Base-by-base conservation (phyloP, 2,797 vertebrate genomes). In the Limosa lapponica region DNA sequence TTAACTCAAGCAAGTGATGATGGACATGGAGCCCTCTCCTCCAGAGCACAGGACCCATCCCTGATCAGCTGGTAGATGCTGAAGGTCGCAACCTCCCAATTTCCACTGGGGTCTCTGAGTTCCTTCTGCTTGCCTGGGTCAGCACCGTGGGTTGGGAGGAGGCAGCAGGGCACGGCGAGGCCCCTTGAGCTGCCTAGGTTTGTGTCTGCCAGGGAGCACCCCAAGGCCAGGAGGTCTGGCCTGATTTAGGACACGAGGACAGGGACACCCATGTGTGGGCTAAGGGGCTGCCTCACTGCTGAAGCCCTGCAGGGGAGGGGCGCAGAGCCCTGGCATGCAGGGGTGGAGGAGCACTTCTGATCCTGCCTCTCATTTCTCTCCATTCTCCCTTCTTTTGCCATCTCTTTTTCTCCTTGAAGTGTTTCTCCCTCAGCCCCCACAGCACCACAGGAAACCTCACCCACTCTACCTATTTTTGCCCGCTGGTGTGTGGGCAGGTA, bases 401-500 rank as follows among this genome's bases (percentile, higher is more conserved):
- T 81, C 69, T 59, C 25, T 70, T 69, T 58, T 61, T 84, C 69
- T 95, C 37, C 70, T 79, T 18, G 2, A 78, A 95, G 34, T 86
- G 41, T 89, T 92, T 94, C 78, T 96, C 82, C 41, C 43, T 89
- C 78, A 84, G 69, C 91, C 85, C 88, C 92, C 73, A 48, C 57
- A 90, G 74, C 12, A 1, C 81, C 62, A 85, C 84, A 97, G 97
- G 96, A 96, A 97, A 89, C 90, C 39, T 96, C 95, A 94, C 92
- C 95, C 95, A 93, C 95, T 90, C 92, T 86, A 67, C 90, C 74
- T 95, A 94, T 90, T 89, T 97, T 97, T 95, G 96, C 92, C 79
- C 43, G 2, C 59, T 90, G 83, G 94, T 22, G 51, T 95, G 95
- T 95, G 91, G 95, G 95, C 90, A 94, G 91, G 90, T 93, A 93